Conservation (phyloP, 1,140 invertebrate species). For the Apocrypta bakeri region DNA sequence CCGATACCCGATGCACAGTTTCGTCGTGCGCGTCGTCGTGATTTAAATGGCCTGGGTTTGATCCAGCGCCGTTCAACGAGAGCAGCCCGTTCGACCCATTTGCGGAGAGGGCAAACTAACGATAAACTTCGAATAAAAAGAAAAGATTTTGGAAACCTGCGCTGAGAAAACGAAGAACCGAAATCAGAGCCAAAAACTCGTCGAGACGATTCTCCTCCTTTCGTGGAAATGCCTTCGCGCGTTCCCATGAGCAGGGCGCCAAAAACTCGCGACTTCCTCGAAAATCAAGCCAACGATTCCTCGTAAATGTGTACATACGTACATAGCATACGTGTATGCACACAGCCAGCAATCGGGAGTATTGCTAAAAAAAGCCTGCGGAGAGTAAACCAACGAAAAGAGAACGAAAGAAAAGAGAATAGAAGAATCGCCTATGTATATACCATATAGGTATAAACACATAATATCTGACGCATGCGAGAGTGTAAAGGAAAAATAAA, state of each 20-base stretch:
- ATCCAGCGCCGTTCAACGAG: too few relatives aligned
- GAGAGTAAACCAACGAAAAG: not conserved
- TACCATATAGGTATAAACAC: too few relatives aligned
- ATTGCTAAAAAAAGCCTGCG: not conserved
- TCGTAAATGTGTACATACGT: not conserved
- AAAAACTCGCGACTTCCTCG: not conserved
- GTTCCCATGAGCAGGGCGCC: not conserved
- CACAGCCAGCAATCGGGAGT: not conserved
- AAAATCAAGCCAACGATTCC: not conserved
- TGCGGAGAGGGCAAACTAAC: not conserved
- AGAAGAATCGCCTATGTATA: not conserved
- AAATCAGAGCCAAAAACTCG: not conserved
- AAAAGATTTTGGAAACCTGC: too few relatives aligned
- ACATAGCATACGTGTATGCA: not conserved
- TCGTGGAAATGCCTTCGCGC: not conserved
- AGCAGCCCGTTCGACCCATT: not conserved
- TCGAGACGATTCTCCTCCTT: not conserved
- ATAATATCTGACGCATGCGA: too few relatives aligned
- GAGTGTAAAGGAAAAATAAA: not conserved
- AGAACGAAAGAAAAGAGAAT: not conserved
- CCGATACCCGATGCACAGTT: too few relatives aligned
- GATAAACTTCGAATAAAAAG: too few relatives aligned
- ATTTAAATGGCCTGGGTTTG: constrained; percentile 8
- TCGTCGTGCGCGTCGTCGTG: not conserved
- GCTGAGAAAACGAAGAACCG: not conserved